Conservation (phyloP, 2,113 vertebrate species). For the Prionailurus viverrinus region DNA sequence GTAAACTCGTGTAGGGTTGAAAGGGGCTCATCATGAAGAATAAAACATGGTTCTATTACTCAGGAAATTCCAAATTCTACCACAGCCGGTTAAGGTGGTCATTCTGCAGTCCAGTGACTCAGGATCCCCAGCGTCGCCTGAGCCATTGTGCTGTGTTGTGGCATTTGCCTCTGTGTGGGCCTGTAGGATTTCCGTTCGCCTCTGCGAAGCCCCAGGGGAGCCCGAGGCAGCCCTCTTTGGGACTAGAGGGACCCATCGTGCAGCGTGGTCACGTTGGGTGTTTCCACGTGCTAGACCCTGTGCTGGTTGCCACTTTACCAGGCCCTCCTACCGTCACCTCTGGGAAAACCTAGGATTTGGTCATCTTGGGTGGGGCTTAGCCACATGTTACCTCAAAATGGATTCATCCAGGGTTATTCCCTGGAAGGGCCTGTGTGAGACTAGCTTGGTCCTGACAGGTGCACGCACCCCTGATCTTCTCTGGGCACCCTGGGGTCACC, state of each 20-base stretch:
- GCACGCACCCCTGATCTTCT: neutral
- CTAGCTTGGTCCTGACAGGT: neutral
- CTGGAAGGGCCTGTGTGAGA: neutral
- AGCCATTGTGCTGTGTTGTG: neutral
- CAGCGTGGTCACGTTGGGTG: neutral
- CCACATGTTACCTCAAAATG: rapidly evolving
- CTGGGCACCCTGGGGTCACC: too few species aligned
- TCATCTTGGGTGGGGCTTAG: neutral
- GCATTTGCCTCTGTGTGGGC: neutral
- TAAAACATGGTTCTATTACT: too few species aligned
- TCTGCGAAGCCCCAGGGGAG: neutral
- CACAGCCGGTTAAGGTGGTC: neutral
- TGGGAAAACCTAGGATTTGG: neutral
- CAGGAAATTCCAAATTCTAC: neutral
- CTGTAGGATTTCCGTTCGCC: neutral
- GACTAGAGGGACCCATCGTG: rapidly evolving
- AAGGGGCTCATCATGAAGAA: neutral
- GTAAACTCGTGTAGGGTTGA: neutral
- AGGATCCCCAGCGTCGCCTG: neutral
- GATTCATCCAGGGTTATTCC: too few species aligned
- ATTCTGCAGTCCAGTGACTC: too few species aligned
- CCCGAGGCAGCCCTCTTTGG: neutral
- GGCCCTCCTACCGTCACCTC: neutral
- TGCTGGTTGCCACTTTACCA: neutral
- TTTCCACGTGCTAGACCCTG: neutral